Conservation (phyloP, 1,140 invertebrate species). For the Carposina sasakii region DNA sequence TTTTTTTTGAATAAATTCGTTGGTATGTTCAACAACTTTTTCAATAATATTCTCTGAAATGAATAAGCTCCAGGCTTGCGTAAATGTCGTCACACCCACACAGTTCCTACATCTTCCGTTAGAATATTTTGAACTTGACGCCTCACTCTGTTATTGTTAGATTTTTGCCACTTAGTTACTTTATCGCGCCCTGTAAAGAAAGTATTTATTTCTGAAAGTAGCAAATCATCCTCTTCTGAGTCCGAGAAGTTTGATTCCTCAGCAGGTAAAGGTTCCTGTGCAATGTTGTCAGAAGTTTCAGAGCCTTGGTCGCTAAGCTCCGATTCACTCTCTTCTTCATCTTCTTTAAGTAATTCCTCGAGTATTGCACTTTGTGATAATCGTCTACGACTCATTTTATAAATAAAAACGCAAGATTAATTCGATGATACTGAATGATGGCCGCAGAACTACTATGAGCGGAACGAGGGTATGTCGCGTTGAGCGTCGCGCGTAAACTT, state of each 20-base stretch:
- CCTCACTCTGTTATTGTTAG: slow-evolving; percentile 31
- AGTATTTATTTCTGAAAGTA: slow-evolving; percentile 27
- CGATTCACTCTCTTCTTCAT: slow-evolving; percentile 34
- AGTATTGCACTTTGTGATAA: slow-evolving; percentile 28
- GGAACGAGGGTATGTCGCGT: slow-evolving; percentile 19
- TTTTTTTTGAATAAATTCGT: slow-evolving; percentile 31
- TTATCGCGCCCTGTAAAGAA: slow-evolving; percentile 29
- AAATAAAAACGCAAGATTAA: slow-evolving; percentile 23
- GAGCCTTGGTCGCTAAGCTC: slow-evolving; percentile 28
- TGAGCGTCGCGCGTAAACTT: slow-evolving; percentile 21
- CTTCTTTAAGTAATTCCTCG: slow-evolving; percentile 28
- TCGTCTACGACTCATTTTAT: slow-evolving; percentile 33
- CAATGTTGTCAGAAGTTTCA: slow-evolving; percentile 30
- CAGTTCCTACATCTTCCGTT: slow-evolving; percentile 23
- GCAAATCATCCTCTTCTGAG: slow-evolving; percentile 23
- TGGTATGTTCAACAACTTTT: slow-evolving; percentile 26
- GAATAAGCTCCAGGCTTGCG: slow-evolving; percentile 29
- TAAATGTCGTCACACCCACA: slow-evolving; percentile 20
- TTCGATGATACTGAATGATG: slow-evolving; percentile 24
- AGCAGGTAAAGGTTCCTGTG: slow-evolving; percentile 21
- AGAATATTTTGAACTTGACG: slow-evolving; percentile 31
- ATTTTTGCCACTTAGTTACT: slow-evolving; percentile 30
- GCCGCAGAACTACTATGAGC: slow-evolving; percentile 19
- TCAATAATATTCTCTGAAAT: slow-evolving; percentile 28
- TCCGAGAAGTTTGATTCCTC: slow-evolving; percentile 28